These are phyloP conservation scores for Thamnophis elegans DNA, from an alignment of 2,797 vertebrate species.

Conservation along the genomic window DNA sequence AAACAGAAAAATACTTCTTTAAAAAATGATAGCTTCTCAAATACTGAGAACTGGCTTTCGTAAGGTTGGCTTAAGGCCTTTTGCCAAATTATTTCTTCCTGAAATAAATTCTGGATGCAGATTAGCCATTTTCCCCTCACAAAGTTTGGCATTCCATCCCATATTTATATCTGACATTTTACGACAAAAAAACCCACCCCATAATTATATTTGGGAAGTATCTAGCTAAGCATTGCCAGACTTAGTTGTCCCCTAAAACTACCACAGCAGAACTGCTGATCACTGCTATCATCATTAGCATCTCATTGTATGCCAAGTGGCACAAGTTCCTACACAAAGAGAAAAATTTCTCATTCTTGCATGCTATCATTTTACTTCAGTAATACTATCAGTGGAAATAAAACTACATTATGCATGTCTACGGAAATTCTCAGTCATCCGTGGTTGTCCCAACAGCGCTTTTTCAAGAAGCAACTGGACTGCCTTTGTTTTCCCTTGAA, in stretches of 20 bases:
- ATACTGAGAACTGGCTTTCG: not conserved
- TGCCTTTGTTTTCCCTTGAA: not conserved
- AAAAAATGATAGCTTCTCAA: not conserved
- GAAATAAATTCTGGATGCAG: slow-evolving; percentile 3
- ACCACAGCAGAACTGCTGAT: not conserved
- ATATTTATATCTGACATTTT: slow-evolving; percentile 7
- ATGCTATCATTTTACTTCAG: slow-evolving; percentile 19
- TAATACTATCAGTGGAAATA: slow-evolving; percentile 34
- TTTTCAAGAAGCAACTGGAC: not conserved
- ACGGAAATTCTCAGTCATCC: not conserved
- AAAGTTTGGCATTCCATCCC: not conserved
- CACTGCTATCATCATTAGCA: not conserved
- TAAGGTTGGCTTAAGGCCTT: not conserved
- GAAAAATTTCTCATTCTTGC: not conserved
- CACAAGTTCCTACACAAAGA: not conserved
- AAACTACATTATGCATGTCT: slow-evolving; percentile 27
- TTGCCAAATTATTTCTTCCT: not conserved
- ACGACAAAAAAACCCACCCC: not conserved
- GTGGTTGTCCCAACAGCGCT: not conserved
- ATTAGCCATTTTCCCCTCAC: slow-evolving; percentile 26
- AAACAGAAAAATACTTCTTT: not conserved
- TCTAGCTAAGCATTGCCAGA: not conserved
- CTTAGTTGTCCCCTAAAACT: not conserved
- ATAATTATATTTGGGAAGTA: slow-evolving; percentile 32
- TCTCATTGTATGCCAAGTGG: slow-evolving; percentile 1